Evolutionary conservation across 2,888 invertebrate genomes (phyloP).

Genomic region (Escarpia spicata): DNA sequence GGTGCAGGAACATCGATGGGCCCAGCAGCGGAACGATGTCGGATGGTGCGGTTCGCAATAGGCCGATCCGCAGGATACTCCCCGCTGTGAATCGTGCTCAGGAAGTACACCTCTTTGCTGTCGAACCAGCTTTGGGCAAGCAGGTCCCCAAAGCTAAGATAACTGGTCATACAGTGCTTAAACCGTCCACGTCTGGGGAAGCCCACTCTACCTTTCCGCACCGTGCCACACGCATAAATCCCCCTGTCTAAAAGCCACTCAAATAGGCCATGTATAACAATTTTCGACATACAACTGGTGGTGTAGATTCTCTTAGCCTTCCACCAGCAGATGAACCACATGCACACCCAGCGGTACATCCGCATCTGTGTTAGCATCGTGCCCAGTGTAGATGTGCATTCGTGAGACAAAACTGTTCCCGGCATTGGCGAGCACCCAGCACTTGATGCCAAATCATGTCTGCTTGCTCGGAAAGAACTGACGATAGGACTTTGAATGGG

Average conservation of each 20-base stretch:
- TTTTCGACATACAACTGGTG: not conserved
- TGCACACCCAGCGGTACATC: not conserved
- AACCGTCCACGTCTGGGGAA: not conserved
- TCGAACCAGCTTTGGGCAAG: constrained; percentile 1
- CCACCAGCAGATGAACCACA: not conserved
- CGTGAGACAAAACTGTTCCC: not conserved
- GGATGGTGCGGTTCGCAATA: too few species aligned
- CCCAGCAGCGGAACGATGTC: not conserved
- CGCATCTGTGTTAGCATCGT: not conserved
- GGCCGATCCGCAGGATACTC: too few species aligned
- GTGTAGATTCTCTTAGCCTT: not conserved
- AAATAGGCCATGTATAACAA: not conserved
- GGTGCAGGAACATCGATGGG: not conserved
- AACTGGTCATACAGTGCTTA: too few species aligned
- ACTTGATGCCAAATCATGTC: not conserved
- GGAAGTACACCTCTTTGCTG: constrained; percentile 17
- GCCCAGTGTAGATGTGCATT: not conserved
- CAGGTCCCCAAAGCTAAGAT: too few species aligned
- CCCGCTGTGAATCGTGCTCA: too few species aligned
- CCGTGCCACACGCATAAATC: not conserved
- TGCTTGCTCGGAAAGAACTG: constrained; percentile 19
- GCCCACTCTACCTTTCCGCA: not conserved
- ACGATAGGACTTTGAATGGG: not conserved
- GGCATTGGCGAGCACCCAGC: not conserved
- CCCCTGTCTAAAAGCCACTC: not conserved